These are phyloP conservation scores for Coelopa frigida DNA, from an alignment of 1,140 invertebrate genomes.

Conservation along the genomic window DNA sequence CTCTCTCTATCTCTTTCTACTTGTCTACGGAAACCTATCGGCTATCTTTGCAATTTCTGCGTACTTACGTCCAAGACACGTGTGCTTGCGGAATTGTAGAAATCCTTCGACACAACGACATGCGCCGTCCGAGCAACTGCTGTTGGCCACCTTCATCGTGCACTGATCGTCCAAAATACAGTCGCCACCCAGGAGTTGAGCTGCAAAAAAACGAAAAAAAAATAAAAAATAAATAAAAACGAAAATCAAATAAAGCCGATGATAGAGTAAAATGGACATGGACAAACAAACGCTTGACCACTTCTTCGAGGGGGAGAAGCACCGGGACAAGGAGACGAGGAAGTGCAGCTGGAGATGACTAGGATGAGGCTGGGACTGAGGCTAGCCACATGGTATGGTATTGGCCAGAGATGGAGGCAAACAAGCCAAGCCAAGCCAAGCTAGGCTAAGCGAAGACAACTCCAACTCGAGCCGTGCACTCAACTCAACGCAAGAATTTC, in stretches of 20 bases:
- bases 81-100: slow-evolving; percentile 77
- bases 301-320: too few species aligned
- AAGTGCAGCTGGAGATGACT: too few species aligned
- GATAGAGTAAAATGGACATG: too few species aligned
- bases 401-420: too few species aligned
- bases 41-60: slow-evolving; percentile 11
- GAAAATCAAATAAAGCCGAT: background rate
- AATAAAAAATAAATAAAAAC: background rate
- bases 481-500: too few species aligned
- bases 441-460: too few species aligned
- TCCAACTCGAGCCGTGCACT: too few species aligned
- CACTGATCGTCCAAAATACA: slow-evolving; percentile 68
- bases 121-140: slow-evolving; percentile 61
- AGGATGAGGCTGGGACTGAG: too few species aligned
- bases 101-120: slow-evolving; percentile 74
- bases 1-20: background rate
- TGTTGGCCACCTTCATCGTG: slow-evolving; percentile 70
- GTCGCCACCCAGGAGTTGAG: slow-evolving; percentile 66
- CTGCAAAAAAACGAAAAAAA: slow-evolving; percentile 46
- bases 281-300: too few species aligned
- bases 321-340: too few species aligned
- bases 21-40: background rate
- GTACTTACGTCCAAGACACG: slow-evolving; percentile 79
- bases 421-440: too few species aligned
- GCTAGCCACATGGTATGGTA: too few species aligned